Conservation (phyloP, 1,140 invertebrate genomes). For the Zaprionus capensis region DNA sequence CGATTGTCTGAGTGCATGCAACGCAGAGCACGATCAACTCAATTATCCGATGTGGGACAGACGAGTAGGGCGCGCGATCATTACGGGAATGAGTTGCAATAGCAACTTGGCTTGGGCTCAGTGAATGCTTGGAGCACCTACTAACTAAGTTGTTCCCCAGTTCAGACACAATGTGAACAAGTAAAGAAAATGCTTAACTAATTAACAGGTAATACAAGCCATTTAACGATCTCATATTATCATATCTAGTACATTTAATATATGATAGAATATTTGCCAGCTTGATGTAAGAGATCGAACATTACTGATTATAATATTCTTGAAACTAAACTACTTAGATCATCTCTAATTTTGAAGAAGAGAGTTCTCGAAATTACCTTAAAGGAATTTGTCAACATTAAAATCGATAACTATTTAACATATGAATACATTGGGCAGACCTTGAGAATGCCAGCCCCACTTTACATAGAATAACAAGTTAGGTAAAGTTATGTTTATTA, state of each 20-base stretch:
- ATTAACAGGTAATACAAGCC: too few species aligned
- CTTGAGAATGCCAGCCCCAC: not conserved
- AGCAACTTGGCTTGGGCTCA: not conserved
- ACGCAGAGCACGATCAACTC: constrained; percentile 35
- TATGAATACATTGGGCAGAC: not conserved
- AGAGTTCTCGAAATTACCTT: not conserved
- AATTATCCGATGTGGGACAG: constrained; percentile 46
- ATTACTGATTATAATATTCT: too few species aligned
- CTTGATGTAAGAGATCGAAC: too few species aligned
- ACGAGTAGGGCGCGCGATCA: constrained; percentile 28
- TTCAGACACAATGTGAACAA: not conserved
- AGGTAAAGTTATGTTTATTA: not conserved
- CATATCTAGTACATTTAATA: too few species aligned
- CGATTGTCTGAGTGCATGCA: constrained; percentile 51
- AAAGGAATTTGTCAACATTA: not conserved
- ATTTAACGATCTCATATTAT: too few species aligned
- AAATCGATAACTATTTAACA: not conserved
- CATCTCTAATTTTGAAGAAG: not conserved
- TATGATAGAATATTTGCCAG: too few species aligned
- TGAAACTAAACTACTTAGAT: too few species aligned
- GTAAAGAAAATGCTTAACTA: too few species aligned
- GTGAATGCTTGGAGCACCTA: constrained; percentile 9
- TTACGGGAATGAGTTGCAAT: constrained; percentile 50
- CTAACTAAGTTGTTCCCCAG: not conserved
- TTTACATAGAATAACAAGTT: constrained; percentile 3